Base-by-base conservation (phyloP, 1,140 invertebrate species). In the Mycetomoellerius zeteki region DNA sequence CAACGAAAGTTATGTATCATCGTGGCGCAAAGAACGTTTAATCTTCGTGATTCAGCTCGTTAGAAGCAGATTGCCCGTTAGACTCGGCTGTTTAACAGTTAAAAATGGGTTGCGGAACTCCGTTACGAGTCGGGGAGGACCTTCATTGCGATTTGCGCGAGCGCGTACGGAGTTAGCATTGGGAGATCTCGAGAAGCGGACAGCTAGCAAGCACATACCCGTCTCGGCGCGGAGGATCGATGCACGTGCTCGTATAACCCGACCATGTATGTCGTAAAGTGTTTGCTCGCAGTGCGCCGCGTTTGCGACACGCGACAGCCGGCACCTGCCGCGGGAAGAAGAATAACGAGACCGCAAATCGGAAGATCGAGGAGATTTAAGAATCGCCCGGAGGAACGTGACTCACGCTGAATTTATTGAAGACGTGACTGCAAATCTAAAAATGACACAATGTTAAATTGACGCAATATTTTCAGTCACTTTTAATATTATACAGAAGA, bases 21-120 rank as follows among this genome's bases (percentile, higher is more conserved):
- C 14, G 43, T 69, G 24, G 19, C 24, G 33, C 19, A 37, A 80
- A 33, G 62, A 47, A 69, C 50, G n/a, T 67, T 69, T 80, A 62
- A 77, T 47, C 75, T 47, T 10, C 24, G 47, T 30, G 62, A 24
- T 52, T 60, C 37, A 69, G 60, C 77, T 69, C 27, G 33, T 67
- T 69, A 54, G 62, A 52, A 27, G 14, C 27, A n/a, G 62, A 69
- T 80, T 50, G 60, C 47, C 24, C 19, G 60, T 64, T 30, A 65
- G 60, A 50, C 14, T 37, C 2, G 37, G 24, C 14, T 47, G 56
- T 77, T 77, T 67, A 52, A 30, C 3, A 21, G 60, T 67, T 78
- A 78, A 80, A 80, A 80, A 80, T 33, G 62, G n/a, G 14, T 69
- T 69, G 43, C 62, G 77, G 27, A 69, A 80, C 47, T 33, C 14